These are phyloP conservation scores for Hetaerina titia DNA, from an alignment of 2,888 invertebrate species.

Conservation along the genomic window DNA sequence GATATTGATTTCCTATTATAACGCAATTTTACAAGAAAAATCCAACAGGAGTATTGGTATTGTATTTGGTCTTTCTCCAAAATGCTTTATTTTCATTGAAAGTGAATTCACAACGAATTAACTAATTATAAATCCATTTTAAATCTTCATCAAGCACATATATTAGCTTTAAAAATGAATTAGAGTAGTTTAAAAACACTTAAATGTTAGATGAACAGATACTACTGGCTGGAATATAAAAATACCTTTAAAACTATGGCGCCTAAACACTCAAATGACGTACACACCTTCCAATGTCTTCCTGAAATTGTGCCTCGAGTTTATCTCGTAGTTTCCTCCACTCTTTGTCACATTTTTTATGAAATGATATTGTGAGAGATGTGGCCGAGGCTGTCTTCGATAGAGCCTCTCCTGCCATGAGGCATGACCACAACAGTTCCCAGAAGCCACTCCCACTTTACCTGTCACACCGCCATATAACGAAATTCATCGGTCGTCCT, in stretches of 20 bases:
- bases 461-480: constrained; percentile 62
- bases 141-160: background rate
- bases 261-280: constrained; percentile 54
- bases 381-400: constrained; percentile 70
- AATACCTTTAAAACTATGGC: constrained; percentile 17
- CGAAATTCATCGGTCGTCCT: constrained; percentile 47
- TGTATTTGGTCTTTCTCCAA: background rate
- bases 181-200: background rate
- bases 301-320: constrained; percentile 72
- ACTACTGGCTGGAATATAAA: background rate
- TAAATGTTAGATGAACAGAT: background rate
- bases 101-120: background rate
- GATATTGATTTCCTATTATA: no score
- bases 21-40: background rate
- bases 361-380: constrained; percentile 71
- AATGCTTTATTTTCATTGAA: background rate
- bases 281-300: constrained; percentile 73
- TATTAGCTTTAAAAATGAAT: background rate
- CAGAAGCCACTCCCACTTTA: constrained; percentile 68
- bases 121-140: background rate
- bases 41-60: background rate
- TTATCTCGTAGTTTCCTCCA: constrained; percentile 71
- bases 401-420: constrained; percentile 72
- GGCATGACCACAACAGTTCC: constrained; percentile 71
- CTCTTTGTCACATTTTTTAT: constrained; percentile 72